A percentile compares a stretch with the other conserved stretches of the same genome.
These are phyloP conservation scores for Tauraco hartlaubi DNA, from an alignment of 2,797 vertebrate genomes.

Conservation along the genomic window DNA sequence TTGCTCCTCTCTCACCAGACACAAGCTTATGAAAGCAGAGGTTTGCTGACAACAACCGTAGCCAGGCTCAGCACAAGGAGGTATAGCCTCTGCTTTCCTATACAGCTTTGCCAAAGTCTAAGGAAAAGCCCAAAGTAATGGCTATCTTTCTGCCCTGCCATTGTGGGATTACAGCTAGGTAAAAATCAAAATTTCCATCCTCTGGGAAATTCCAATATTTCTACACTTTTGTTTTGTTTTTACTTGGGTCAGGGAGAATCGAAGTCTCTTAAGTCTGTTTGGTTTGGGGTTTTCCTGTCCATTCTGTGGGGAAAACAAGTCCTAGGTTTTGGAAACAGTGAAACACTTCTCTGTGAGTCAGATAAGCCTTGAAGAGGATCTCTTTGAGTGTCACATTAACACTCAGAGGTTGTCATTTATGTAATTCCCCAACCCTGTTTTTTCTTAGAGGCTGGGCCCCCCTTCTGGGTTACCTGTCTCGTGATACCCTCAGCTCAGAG, in stretches of 20 bases:
- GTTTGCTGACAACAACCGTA: neutral
- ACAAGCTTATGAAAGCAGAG: neutral
- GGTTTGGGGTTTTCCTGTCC: constrained; percentile 52
- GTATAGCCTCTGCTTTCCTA: neutral
- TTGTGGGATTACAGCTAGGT: neutral
- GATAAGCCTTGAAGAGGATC: neutral
- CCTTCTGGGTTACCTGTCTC: neutral
- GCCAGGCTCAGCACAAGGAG: neutral
- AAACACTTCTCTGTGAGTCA: constrained; percentile 32
- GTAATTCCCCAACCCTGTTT: neutral
- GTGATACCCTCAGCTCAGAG: neutral
- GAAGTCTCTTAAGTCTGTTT: constrained; percentile 51
- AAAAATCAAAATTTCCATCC: neutral
- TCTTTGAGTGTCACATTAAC: neutral
- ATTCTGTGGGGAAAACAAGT: constrained; percentile 15
- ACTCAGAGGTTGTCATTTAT: neutral
- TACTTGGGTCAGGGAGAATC: constrained; percentile 49
- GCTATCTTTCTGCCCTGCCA: rapidly evolving
- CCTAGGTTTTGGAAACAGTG: constrained; percentile 16
- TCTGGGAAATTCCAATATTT: neutral
- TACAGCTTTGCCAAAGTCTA: neutral
- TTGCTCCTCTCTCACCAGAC: neutral
- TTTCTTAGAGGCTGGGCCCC: neutral
- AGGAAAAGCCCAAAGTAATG: neutral
- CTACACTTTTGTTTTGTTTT: neutral